Conservation (phyloP, 2,797 vertebrate species). For the Lepidocolaptes lacrymiger region DNA sequence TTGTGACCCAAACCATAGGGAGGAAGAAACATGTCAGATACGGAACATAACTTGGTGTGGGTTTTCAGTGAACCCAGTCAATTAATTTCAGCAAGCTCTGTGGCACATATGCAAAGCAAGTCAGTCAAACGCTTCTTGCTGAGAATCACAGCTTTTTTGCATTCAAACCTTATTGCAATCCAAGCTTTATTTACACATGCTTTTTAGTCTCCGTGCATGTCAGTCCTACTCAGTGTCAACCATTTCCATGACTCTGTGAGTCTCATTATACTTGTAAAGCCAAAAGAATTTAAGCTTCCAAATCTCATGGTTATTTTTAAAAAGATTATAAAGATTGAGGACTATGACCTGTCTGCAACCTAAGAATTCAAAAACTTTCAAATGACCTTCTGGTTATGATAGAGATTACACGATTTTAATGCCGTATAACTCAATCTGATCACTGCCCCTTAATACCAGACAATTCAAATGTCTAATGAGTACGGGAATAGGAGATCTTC, state of each 20-base stretch:
- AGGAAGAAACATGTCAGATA: background rate
- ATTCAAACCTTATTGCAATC: background rate
- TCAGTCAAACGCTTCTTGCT: background rate
- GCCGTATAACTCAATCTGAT: background rate
- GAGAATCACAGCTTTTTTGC: background rate
- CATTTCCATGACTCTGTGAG: background rate
- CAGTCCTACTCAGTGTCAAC: background rate
- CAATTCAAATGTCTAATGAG: background rate
- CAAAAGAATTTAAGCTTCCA: background rate
- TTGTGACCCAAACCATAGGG: background rate
- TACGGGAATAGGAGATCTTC: background rate
- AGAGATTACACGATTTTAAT: background rate
- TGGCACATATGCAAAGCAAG: background rate
- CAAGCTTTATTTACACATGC: background rate
- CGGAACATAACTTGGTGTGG: fast-evolving
- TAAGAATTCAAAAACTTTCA: background rate
- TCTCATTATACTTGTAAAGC: background rate
- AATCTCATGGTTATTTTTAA: background rate
- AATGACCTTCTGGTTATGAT: background rate
- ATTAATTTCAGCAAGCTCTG: background rate
- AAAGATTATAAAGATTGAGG: background rate
- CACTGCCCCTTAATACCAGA: background rate
- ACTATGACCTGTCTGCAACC: background rate
- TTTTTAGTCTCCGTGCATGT: background rate
- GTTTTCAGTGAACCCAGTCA: background rate